Evolutionary conservation across 2,113 vertebrate genomes (phyloP).

Genomic region (Heterocephalus glaber): DNA sequence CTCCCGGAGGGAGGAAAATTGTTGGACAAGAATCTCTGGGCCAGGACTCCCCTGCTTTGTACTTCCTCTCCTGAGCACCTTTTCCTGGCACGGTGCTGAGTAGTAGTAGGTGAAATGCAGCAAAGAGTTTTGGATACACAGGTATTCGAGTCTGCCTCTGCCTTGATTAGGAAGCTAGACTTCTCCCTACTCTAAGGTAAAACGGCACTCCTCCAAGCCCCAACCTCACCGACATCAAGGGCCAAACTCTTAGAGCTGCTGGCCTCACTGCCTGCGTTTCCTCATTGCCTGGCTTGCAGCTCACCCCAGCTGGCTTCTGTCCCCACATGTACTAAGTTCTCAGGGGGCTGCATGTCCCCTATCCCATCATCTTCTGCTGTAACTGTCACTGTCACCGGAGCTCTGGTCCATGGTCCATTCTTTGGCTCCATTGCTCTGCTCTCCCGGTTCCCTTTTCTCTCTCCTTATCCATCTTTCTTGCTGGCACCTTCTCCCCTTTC

Average conservation of each 20-base stretch:
- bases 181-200: background rate
- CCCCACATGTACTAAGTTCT: background rate
- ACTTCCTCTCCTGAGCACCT: background rate
- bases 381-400: rapidly evolving
- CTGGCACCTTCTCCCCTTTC: background rate
- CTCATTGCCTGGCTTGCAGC: too few relatives aligned
- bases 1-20: background rate
- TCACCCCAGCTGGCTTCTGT: background rate
- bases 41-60: rapidly evolving
- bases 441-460: background rate
- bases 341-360: rapidly evolving
- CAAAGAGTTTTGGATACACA: background rate
- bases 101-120: background rate
- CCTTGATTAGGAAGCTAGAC: background rate
- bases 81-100: background rate
- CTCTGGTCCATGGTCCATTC: background rate
- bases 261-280: background rate
- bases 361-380: background rate
- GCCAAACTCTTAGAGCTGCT: background rate
- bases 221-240: rapidly evolving
- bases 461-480: background rate
- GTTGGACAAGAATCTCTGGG: background rate
- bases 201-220: background rate
- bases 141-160: too few relatives aligned
- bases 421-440: rapidly evolving